phyloP scores from a whole-genome alignment of 2,797 vertebrate species.

The Acanthurus leucopareius region DNA sequence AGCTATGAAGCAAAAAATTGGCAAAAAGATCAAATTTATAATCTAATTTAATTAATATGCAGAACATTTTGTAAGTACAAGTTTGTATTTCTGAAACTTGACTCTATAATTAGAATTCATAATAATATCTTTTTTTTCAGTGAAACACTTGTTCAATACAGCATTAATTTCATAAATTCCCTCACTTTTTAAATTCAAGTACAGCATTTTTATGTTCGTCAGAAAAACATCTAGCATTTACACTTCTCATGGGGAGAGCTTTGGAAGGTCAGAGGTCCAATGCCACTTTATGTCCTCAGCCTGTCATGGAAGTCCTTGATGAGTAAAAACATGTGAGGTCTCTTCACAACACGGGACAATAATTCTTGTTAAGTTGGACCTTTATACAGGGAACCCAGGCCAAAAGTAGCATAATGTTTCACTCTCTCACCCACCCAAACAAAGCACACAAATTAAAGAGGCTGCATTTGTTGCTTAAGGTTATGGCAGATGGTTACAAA shows the following conservation, averaged over 20 bases:
- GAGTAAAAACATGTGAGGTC: neutral
- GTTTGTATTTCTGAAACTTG: neutral
- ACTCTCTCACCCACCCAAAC: too few species aligned
- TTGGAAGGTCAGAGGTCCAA: neutral
- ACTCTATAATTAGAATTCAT: too few species aligned
- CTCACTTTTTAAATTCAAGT: too few species aligned
- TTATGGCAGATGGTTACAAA: neutral
- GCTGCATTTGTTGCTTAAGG: too few species aligned
- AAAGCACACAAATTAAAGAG: too few species aligned
- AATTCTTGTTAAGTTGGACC: constrained; percentile 1
- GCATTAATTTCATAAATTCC: neutral
- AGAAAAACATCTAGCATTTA: neutral
- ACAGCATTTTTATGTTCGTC: neutral
- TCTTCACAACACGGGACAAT: neutral
- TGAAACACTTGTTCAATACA: too few species aligned
- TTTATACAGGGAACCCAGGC: neutral
- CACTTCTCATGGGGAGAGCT: neutral
- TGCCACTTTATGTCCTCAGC: neutral
- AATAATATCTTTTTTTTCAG: too few species aligned
- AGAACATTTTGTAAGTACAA: neutral
- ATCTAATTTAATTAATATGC: neutral
- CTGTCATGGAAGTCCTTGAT: neutral
- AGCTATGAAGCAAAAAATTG: neutral
- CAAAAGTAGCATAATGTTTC: neutral
- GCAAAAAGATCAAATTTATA: too few species aligned